A percentile compares a stretch with the other conserved stretches of the same genome.
Evolutionary conservation across 2,888 invertebrate genomes (phyloP).

Genomic region (Coronaproctus castanopsis): DNA sequence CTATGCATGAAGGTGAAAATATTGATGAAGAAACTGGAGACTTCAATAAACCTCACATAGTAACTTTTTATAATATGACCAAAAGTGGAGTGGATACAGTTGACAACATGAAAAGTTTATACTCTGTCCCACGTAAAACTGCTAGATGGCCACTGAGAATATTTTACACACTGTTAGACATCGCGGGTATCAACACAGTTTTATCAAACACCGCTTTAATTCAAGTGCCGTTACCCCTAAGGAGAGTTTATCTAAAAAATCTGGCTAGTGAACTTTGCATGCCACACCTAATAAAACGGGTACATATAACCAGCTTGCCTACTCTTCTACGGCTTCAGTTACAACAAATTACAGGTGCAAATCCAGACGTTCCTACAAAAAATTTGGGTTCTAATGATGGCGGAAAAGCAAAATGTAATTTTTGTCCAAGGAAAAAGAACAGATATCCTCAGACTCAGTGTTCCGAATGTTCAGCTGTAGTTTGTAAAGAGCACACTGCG

Average conservation of each 20-base stretch:
- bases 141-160: not conserved
- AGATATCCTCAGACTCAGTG: not conserved
- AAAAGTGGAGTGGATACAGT: slow-evolving; percentile 1
- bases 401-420: not conserved
- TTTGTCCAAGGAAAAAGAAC: not conserved
- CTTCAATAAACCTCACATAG: not conserved
- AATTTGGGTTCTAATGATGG: not conserved
- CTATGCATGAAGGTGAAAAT: not conserved
- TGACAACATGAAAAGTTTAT: not conserved
- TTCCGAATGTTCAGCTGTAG: not conserved
- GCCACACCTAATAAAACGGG: not conserved
- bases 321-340: not conserved
- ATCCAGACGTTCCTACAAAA: not conserved
- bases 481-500: not conserved
- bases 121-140: not conserved
- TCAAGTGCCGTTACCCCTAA: not conserved
- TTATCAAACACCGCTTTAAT: not conserved
- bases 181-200: not conserved
- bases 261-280: not conserved
- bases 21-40: not conserved
- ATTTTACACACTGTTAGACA: not conserved
- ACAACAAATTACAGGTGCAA: not conserved
- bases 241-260: not conserved
- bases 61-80: not conserved
- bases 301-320: not conserved